phyloP scores from a whole-genome alignment of 2,797 vertebrate species.

The Linurgus olivaceus region DNA sequence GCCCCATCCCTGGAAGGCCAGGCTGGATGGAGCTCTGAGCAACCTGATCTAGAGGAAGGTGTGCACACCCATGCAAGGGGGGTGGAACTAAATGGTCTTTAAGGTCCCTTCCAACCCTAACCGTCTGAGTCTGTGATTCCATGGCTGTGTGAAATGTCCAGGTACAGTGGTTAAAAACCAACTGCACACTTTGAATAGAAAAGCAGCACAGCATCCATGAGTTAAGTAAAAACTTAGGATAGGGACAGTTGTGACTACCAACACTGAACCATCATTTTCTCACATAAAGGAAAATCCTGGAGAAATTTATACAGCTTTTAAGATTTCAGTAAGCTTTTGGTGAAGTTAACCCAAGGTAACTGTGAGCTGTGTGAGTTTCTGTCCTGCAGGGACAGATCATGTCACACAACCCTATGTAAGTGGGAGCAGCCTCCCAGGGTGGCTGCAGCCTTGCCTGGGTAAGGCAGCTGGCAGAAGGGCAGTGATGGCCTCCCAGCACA shows the following conservation, averaged over 20 bases:
- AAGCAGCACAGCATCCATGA: not conserved
- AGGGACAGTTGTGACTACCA: not conserved
- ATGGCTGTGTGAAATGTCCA: not conserved
- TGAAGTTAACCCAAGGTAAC: not conserved
- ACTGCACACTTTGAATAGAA: not conserved
- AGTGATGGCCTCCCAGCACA: rapidly evolving
- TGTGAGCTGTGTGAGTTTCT: not conserved
- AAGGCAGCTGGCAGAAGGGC: not conserved
- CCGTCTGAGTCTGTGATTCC: not conserved
- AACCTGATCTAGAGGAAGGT: not conserved
- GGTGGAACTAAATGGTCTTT: not conserved
- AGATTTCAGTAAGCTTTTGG: not conserved
- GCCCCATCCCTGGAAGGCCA: not conserved
- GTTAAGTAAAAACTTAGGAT: not conserved
- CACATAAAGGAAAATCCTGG: not conserved
- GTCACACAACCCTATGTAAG: not conserved
- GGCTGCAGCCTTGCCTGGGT: not conserved
- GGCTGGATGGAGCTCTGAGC: not conserved
- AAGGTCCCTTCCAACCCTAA: not conserved
- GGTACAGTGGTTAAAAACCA: not conserved
- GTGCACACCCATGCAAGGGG: not conserved
- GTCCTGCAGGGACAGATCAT: not conserved
- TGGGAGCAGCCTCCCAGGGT: not conserved
- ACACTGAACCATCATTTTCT: not conserved
- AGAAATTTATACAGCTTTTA: not conserved